phyloP scores from a whole-genome alignment of 2,113 vertebrate species.

The Elephas maximus region DNA sequence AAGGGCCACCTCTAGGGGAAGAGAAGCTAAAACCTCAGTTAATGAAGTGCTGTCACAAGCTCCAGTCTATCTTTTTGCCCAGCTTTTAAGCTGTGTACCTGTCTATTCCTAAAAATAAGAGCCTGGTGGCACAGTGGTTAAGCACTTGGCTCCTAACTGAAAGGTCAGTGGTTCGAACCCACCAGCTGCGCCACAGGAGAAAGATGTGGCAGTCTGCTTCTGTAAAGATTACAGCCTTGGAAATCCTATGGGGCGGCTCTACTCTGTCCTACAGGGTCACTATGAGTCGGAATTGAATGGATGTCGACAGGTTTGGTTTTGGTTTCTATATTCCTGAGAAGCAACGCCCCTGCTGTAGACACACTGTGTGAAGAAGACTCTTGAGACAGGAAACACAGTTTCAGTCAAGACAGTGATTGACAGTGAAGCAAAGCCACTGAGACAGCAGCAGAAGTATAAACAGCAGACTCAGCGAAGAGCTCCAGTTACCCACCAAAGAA shows the following conservation, averaged over 20 bases:
- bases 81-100: neutral
- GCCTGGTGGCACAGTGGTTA: too few species aligned
- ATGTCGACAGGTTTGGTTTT: too few species aligned
- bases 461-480: conserved; percentile 47
- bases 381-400: neutral
- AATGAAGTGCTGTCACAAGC: neutral
- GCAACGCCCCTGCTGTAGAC: neutral
- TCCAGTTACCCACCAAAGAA: conserved; percentile 11
- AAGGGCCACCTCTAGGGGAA: neutral
- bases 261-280: too few species aligned
- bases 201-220: too few species aligned
- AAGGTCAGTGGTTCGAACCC: too few species aligned
- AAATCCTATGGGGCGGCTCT: too few species aligned
- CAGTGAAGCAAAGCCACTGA: neutral
- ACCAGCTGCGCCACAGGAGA: too few species aligned
- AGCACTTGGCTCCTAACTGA: too few species aligned
- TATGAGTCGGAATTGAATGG: too few species aligned
- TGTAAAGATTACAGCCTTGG: too few species aligned
- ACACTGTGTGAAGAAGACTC: neutral
- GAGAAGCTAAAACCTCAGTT: neutral
- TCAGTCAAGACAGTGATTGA: neutral
- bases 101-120: neutral
- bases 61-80: neutral
- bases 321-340: neutral
- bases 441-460: neutral